A percentile compares a stretch with the other conserved stretches of the same genome.
Evolutionary conservation across 1,140 invertebrate species (phyloP).

Genomic region (Lasioglossum baleicum): DNA sequence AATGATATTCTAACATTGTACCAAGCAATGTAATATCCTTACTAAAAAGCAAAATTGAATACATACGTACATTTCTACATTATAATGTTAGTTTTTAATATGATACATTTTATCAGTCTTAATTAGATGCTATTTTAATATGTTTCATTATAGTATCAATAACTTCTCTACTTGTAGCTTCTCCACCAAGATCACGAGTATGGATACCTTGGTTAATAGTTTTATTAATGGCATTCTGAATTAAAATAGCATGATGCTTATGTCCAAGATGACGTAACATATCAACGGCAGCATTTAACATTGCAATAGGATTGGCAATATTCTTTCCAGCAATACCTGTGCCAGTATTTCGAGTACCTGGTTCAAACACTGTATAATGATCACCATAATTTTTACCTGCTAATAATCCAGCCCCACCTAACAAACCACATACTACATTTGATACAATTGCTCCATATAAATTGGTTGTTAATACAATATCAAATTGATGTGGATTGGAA

Average conservation of each 20-base stretch:
- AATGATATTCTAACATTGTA: conserved; percentile 13
- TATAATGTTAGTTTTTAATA: conserved; percentile 7
- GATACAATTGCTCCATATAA: conserved; percentile 98
- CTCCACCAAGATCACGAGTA: conserved; percentile 88
- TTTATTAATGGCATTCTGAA: conserved; percentile 88
- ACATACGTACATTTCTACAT: conserved; percentile 14
- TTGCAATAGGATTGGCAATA: conserved; percentile 98
- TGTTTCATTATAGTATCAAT: conserved; percentile 86
- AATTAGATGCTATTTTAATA: conserved; percentile 72
- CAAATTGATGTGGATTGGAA: conserved; percentile 97
- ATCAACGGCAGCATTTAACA: conserved; percentile 95
- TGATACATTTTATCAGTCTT: conserved; percentile 50
- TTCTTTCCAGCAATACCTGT: conserved; percentile 96
- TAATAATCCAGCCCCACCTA: conserved; percentile 97
- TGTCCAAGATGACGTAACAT: conserved; percentile 95
- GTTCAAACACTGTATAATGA: conserved; percentile 95
- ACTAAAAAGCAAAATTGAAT: conserved; percentile 22
- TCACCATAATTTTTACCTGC: conserved; percentile 98
- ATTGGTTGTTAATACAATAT: conserved; percentile 99
- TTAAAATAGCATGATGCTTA: conserved; percentile 88
- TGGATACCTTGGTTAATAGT: conserved; percentile 91
- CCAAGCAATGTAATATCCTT: conserved; percentile 11
- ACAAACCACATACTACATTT: conserved; percentile 97
- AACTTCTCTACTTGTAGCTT: conserved; percentile 84
- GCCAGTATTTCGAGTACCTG: conserved; percentile 97